Evolutionary conservation across 2,888 invertebrate species (phyloP), one percentile per base, ranked within the genome.

Genomic region (Tridacna gigas): DNA sequence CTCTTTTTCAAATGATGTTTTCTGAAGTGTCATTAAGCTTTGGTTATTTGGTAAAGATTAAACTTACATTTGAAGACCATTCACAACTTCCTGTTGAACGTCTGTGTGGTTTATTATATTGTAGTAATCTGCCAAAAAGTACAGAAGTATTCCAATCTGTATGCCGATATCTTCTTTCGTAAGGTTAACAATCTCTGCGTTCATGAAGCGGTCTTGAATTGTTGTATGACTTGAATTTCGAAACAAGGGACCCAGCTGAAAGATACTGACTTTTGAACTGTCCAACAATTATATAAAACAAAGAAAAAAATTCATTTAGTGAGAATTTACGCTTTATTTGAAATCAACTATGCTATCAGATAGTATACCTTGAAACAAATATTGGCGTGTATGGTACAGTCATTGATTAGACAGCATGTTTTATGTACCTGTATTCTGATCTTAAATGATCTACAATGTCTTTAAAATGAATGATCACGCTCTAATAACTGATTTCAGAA

Each of bases 131-230:
- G 88, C 83, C 1, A 45, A 47, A 13, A 88, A 73, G 45, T 83
- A 83, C 18, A 88, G 65, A 7, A 88, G 63, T 0, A 88, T n/a
- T 2, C 83, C 83, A 0, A 85, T 74, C 20, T 28, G 67, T 74
- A 88, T 81, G 7, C 74, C 80, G 5, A 11, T 25, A 4, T 12
- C 28, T 18, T 45, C 20, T 48, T 82, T 75, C 11, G 88, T 88
- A 28, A 88, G 77, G 51, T 88, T 88, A 5, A 88, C 22, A 11
- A 85, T 66, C 48, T 88, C 88, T n/a, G 81, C 80, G 28, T 69
- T 83, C 47, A 88, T 69, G 63, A 80, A 88, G 18, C 85, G 73
- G n/a, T 79, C 79, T 22, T 77, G 61, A 15, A 83, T 74, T 22
- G n/a, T 22, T 7, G 51, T 5, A 51, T 71, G 51, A 25, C 48